These are phyloP conservation scores for Pseudanteris insignis DNA, from an alignment of 2,888 invertebrate species.

Conservation along the genomic window DNA sequence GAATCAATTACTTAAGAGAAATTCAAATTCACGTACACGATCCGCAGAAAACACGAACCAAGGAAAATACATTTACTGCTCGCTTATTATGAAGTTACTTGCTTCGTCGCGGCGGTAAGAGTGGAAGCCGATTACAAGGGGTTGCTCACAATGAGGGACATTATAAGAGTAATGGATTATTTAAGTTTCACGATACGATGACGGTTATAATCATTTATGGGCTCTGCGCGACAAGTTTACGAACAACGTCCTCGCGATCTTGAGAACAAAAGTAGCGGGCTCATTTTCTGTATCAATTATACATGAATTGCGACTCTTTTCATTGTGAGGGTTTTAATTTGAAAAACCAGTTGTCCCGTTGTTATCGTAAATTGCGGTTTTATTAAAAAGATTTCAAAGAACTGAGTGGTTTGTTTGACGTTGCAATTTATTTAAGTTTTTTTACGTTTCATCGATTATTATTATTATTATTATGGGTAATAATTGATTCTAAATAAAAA, in stretches of 20 bases:
- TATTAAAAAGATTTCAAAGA: no score
- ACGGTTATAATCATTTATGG: conserved; percentile 26
- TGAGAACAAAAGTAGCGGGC: conserved; percentile 10
- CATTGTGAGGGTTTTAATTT: no score
- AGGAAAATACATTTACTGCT: conserved; percentile 18
- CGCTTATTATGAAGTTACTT: conserved; percentile 21
- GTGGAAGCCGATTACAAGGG: conserved; percentile 30
- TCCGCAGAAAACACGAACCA: conserved; percentile 8
- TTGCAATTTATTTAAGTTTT: no score
- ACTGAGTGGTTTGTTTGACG: no score
- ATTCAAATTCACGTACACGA: conserved; percentile 6
- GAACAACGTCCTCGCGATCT: conserved; percentile 9
- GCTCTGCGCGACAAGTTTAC: conserved; percentile 17
- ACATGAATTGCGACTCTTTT: conserved; percentile 3
- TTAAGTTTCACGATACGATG: conserved; percentile 20
- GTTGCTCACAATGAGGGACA: conserved; percentile 21
- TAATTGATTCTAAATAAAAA: no score
- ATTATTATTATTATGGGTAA: no score
- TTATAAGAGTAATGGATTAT: conserved; percentile 32
- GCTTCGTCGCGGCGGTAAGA: conserved; percentile 10
- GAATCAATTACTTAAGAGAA: conserved; percentile 1
- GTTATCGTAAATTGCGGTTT: no score
- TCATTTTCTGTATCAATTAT: conserved; percentile 16
- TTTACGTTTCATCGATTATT: no score
- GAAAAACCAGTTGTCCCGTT: no score